Conservation (phyloP, 1,140 invertebrate genomes). For the Magallana angulata region DNA sequence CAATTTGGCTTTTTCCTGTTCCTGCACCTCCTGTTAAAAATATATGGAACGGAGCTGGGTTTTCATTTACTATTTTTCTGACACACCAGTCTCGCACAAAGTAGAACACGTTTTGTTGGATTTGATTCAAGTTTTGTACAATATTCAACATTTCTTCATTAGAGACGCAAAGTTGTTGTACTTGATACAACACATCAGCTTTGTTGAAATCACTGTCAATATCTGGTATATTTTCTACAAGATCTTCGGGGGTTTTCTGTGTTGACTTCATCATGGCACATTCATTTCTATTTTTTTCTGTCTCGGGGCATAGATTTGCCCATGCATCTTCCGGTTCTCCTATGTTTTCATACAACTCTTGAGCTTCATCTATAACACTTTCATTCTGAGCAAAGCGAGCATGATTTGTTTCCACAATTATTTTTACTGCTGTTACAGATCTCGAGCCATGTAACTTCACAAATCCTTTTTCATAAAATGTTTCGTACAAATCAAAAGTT, state of each 20-base stretch:
- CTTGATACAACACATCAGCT: background rate
- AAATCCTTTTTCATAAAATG: slow-evolving; percentile 52
- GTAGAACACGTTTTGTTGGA: slow-evolving; percentile 42
- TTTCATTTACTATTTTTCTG: background rate
- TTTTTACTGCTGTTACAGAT: too few relatives aligned
- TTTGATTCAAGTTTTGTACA: background rate
- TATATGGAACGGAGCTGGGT: slow-evolving; percentile 46
- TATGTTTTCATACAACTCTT: background rate
- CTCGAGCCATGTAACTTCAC: background rate
- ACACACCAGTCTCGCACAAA: slow-evolving; percentile 53
- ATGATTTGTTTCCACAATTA: too few relatives aligned
- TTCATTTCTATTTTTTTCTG: too few relatives aligned
- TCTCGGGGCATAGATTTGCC: slow-evolving; percentile 37
- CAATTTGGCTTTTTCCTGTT: too few relatives aligned
- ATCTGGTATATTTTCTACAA: background rate
- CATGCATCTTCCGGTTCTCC: slow-evolving; percentile 39
- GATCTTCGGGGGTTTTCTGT: background rate
- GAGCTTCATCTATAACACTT: slow-evolving; percentile 8
- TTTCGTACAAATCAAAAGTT: slow-evolving; percentile 11
- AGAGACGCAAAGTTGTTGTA: background rate
- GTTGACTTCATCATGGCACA: too few relatives aligned
- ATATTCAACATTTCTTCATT: background rate
- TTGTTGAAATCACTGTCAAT: background rate
- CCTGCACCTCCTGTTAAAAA: slow-evolving; percentile 53
- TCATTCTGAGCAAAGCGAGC: background rate